Base-by-base conservation (phyloP, 2,888 invertebrate genomes). In the Melieria omissa region DNA sequence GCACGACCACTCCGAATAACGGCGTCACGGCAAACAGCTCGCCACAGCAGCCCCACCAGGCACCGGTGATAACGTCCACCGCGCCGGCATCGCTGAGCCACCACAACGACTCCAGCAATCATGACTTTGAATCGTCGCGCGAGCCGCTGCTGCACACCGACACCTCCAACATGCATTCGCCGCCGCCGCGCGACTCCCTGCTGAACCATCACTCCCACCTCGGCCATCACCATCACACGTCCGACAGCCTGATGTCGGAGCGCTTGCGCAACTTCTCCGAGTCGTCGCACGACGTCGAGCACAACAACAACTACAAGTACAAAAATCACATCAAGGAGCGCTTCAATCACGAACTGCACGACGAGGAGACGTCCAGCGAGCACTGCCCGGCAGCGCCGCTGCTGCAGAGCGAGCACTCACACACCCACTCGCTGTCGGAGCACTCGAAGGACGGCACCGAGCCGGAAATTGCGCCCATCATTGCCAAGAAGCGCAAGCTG, bases 251-350 rank as follows among this genome's bases (percentile, higher is more conserved):
- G 75, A 45, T 84, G 77, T 81, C 83, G 63, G 75, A 79, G 73
- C 82, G 87, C 12, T 82, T 86, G 80, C 84, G 87, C 64, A 87
- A 87, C 77, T 85, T 85, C 54, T 87, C 87, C 4, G 87, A 87
- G 75, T 86, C 86, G 14, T 87, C 87, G 70, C 87, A 87, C 76
- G 88, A 87, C 62, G 82, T 86, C 70, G 86, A 86, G 75, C 88
- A 83, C 80, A 87, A 87, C 76, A 85, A 90, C 62, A 90, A 90
- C 79, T 97, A 97, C 88, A 97, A 97, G 88, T 97, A 96, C 88
- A 98, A 98, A 88, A 97, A 95, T 81, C 95, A 93, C 83, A 97
- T 98, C 78, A 96, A 97, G 82, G 92, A 96, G 84, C 89, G 97
- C 73, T 97, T 97, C 77, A 90, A 91, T 1, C 88, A 90, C 75